A percentile compares a stretch with the other conserved stretches of the same genome.
Evolutionary conservation across 2,888 invertebrate species (phyloP).

Genomic region (Dorcus hopei): DNA sequence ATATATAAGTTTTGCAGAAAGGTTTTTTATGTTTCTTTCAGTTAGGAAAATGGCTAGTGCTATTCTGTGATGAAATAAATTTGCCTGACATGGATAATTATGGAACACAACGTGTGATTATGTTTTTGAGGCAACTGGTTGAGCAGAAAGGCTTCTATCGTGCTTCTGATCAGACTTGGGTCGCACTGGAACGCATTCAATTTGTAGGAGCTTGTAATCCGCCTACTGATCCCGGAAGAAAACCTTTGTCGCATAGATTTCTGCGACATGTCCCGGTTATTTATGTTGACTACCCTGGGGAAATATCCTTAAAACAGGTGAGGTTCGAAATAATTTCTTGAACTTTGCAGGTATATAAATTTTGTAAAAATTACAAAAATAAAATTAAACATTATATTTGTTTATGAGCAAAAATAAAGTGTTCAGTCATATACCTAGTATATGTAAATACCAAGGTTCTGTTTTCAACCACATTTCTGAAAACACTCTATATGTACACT

Average conservation of each 20-base stretch:
- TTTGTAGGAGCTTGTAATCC: constrained; percentile 99
- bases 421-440: too few relatives aligned
- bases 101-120: constrained; percentile 97
- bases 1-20: constrained; percentile 1
- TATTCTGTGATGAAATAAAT: constrained; percentile 99
- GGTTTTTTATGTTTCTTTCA: constrained; percentile 39
- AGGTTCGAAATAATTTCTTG: constrained; percentile 3
- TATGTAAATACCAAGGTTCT: too few relatives aligned
- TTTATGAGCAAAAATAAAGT: too few relatives aligned
- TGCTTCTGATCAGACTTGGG: constrained; percentile 94
- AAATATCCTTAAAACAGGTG: constrained; percentile 90
- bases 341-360: background rate
- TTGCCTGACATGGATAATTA: constrained; percentile 98
- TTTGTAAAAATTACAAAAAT: too few relatives aligned
- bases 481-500: too few relatives aligned
- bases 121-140: constrained; percentile 94
- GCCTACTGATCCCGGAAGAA: constrained; percentile 97
- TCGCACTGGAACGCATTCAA: constrained; percentile 94
- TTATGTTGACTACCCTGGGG: constrained; percentile 99
- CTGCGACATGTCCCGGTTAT: constrained; percentile 96
- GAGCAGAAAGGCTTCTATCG: constrained; percentile 93
- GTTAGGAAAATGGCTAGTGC: constrained; percentile 95
- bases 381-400: too few relatives aligned
- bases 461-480: too few relatives aligned
- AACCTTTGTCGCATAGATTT: constrained; percentile 81